A percentile compares a stretch with the other conserved stretches of the same genome.
Conservation (phyloP, 2,888 invertebrate species). For the Clanis bilineata region DNA sequence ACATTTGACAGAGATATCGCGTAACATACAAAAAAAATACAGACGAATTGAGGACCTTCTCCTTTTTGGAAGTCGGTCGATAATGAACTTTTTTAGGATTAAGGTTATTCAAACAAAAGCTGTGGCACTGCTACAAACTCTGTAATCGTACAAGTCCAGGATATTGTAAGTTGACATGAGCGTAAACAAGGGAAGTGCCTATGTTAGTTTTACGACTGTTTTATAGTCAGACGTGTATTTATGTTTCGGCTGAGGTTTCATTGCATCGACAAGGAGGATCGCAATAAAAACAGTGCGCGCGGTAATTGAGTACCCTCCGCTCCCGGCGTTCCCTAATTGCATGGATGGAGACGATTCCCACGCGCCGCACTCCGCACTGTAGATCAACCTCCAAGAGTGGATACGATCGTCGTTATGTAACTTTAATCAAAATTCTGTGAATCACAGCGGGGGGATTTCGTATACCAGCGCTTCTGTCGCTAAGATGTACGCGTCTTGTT, state of each 20-base stretch:
- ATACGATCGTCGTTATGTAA: constrained; percentile 51
- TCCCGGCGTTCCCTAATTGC: constrained; percentile 76
- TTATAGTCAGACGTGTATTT: constrained; percentile 17
- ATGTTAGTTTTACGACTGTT: not conserved
- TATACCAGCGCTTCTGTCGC: not conserved
- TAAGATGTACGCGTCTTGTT: constrained; percentile 14
- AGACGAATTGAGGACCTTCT: no score
- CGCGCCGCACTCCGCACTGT: constrained; percentile 51
- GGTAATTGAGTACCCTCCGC: constrained; percentile 69
- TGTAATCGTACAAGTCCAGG: not conserved
- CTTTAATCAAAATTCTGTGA: constrained; percentile 64
- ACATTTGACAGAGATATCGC: no score
- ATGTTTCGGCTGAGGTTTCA: constrained; percentile 45
- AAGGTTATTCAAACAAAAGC: not conserved
- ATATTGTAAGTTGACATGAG: not conserved
- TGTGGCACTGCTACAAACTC: no score
- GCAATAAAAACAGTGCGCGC: constrained; percentile 68
- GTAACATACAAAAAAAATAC: no score
- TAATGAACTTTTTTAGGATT: no score
- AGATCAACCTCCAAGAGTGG: constrained; percentile 48
- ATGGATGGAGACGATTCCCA: constrained; percentile 69
- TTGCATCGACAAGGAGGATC: constrained; percentile 55
- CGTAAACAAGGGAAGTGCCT: not conserved
- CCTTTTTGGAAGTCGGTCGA: no score
- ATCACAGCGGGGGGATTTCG: constrained; percentile 30